Conservation (phyloP, 2,113 vertebrate species). For the Xenopus borealis region DNA sequence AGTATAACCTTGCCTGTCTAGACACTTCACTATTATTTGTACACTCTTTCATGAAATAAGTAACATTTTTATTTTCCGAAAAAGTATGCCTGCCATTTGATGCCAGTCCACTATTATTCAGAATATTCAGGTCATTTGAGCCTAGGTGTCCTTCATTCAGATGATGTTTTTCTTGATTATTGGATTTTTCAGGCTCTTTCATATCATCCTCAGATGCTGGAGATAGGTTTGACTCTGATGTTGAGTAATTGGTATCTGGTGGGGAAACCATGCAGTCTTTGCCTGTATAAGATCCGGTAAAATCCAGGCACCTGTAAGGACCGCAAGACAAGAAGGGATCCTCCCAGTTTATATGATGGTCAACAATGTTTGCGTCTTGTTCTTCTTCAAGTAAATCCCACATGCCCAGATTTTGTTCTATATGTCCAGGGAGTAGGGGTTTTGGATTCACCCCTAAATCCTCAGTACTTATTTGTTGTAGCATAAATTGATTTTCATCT, state of each 20-base stretch:
- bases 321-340: constrained; percentile 65
- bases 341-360: constrained; percentile 63
- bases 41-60: constrained; percentile 46
- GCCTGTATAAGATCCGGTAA: constrained; percentile 54
- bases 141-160: not conserved
- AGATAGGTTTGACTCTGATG: constrained; percentile 71
- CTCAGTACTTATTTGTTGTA: constrained; percentile 36
- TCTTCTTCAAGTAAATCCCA: constrained; percentile 63
- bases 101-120: constrained; percentile 33
- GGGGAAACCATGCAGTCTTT: constrained; percentile 67
- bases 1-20: not conserved
- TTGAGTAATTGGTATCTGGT: constrained; percentile 73
- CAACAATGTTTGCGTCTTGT: constrained; percentile 52
- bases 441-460: constrained; percentile 50
- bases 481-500: not conserved
- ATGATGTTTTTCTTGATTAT: constrained; percentile 42
- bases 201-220: constrained; percentile 64
- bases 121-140: constrained; percentile 10
- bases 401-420: constrained; percentile 21
- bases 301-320: constrained; percentile 61
- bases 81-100: constrained; percentile 36
- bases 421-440: constrained; percentile 13
- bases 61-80: constrained; percentile 37
- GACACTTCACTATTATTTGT: not conserved
- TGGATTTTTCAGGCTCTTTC: constrained; percentile 54